phyloP scores from a whole-genome alignment of 1,140 invertebrate species.

The Plodia interpunctella region DNA sequence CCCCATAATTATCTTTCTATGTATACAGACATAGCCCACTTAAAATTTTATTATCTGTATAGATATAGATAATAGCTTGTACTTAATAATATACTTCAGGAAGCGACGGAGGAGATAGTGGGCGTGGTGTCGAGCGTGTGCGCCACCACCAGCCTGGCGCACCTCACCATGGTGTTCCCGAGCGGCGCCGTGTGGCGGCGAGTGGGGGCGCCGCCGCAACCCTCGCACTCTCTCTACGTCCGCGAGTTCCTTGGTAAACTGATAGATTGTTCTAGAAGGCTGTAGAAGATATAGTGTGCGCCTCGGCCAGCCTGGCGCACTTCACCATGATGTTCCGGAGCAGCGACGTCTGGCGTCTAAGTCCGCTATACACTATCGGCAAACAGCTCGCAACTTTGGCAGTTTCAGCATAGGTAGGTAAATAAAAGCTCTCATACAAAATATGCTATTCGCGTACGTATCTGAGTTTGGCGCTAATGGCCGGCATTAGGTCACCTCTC shows the following conservation, averaged over 20 bases:
- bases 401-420: conserved; percentile 78
- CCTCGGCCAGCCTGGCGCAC: conserved; percentile 83
- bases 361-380: conserved; percentile 77
- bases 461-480: too few relatives aligned
- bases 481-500: too few relatives aligned
- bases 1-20: too few relatives aligned
- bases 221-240: conserved; percentile 74
- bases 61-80: too few relatives aligned
- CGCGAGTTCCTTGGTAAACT: conserved; percentile 80
- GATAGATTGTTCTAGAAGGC: too few relatives aligned
- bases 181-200: conserved; percentile 80
- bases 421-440: too few relatives aligned
- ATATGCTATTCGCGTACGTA: too few relatives aligned
- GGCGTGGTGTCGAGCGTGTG: conserved; percentile 83
- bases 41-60: too few relatives aligned
- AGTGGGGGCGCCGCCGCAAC: conserved; percentile 48
- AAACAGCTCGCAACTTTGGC: too few relatives aligned
- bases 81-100: too few relatives aligned
- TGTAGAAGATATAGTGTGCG: too few relatives aligned
- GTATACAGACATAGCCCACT: too few relatives aligned
- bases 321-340: conserved; percentile 86
- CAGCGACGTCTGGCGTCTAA: conserved; percentile 80
- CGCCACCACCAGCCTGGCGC: conserved; percentile 83
- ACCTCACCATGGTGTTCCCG: conserved; percentile 87
- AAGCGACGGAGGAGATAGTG: conserved; percentile 82